phyloP scores from a whole-genome alignment of 2,113 vertebrate genomes.

The Gila orcuttii region DNA sequence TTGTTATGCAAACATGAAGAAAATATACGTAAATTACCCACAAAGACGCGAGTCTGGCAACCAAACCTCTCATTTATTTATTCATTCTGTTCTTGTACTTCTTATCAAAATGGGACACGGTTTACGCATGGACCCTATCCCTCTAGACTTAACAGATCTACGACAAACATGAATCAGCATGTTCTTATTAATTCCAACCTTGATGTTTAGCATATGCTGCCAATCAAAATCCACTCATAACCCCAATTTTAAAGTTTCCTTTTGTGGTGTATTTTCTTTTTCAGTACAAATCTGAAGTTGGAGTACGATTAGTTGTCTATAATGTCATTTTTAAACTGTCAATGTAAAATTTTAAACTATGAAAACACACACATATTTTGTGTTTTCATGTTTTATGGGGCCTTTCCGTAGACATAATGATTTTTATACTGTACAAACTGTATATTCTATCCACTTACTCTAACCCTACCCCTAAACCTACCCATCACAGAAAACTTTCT shows the following conservation, averaged over 20 bases:
- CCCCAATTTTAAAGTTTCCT: slow-evolving; percentile 47
- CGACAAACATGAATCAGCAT: slow-evolving; percentile 68
- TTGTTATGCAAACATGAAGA: slow-evolving; percentile 62
- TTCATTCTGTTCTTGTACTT: slow-evolving; percentile 62
- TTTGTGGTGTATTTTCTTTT: slow-evolving; percentile 28
- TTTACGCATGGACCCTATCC: slow-evolving; percentile 58
- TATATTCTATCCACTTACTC: too few species aligned
- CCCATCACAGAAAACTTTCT: too few species aligned
- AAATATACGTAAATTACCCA: slow-evolving; percentile 54
- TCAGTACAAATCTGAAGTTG: slow-evolving; percentile 20
- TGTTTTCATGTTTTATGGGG: too few species aligned
- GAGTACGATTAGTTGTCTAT: not conserved
- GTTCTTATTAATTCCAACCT: slow-evolving; percentile 64
- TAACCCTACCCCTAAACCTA: too few species aligned
- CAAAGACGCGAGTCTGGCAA: slow-evolving; percentile 54
- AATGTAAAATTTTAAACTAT: not conserved
- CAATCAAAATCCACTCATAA: slow-evolving; percentile 60
- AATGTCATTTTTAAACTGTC: slow-evolving; percentile 21
- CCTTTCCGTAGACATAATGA: too few species aligned
- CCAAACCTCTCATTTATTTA: slow-evolving; percentile 59
- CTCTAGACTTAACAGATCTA: slow-evolving; percentile 59
- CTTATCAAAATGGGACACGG: slow-evolving; percentile 56
- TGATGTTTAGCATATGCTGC: slow-evolving; percentile 62
- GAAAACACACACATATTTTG: too few species aligned
- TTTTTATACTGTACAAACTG: too few species aligned